Evolutionary conservation across 2,797 vertebrate species (phyloP).

Genomic region (Pangasius djambal): DNA sequence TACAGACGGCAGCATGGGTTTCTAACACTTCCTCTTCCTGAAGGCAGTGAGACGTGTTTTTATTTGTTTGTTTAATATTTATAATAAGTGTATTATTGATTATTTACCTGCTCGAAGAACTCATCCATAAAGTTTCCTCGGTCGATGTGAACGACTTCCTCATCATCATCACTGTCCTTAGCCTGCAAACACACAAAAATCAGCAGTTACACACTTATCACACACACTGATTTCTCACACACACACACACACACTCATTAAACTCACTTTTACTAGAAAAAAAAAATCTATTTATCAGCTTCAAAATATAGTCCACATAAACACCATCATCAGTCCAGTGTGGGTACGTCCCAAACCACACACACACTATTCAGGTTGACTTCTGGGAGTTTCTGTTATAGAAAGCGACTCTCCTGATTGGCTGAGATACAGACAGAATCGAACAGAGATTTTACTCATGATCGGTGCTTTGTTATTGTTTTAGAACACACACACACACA

Average conservation of each 20-base stretch:
- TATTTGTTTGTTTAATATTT: not conserved
- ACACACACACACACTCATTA: not conserved
- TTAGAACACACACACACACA: not conserved
- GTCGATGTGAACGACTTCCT: slow-evolving; percentile 91
- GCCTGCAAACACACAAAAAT: slow-evolving; percentile 71
- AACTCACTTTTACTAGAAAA: not conserved
- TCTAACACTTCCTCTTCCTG: not conserved
- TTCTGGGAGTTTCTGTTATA: too few species aligned
- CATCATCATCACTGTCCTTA: slow-evolving; percentile 94
- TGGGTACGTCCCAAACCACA: not conserved
- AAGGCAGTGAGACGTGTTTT: not conserved
- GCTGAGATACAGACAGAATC: not conserved
- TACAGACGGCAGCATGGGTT: not conserved
- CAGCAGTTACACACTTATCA: slow-evolving; percentile 2
- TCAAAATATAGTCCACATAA: not conserved
- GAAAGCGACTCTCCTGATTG: not conserved
- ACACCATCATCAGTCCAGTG: not conserved
- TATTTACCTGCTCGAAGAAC: slow-evolving; percentile 91
- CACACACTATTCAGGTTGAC: not conserved
- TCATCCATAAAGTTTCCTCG: slow-evolving; percentile 95
- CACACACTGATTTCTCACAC: not conserved
- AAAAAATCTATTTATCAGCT: not conserved
- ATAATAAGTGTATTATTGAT: not conserved
- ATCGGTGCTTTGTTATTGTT: not conserved
- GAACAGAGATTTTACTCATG: not conserved